Conservation (phyloP, 2,888 invertebrate genomes). For the Drosophila limbata region DNA sequence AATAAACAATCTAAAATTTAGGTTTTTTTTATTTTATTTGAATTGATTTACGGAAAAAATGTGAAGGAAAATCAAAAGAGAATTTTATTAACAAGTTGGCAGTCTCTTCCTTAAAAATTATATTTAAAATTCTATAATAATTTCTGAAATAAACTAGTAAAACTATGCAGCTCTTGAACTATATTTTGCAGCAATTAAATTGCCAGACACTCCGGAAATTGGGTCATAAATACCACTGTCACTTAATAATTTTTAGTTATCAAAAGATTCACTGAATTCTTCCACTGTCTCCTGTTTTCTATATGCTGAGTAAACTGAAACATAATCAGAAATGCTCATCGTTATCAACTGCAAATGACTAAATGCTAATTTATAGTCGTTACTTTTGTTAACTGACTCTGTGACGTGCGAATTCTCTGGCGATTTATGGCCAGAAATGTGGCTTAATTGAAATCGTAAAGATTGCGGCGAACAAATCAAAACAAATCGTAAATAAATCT, state of each 20-base stretch:
- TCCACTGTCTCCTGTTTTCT: not conserved
- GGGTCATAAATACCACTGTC: constrained; percentile 17
- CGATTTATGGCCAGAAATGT: constrained; percentile 54
- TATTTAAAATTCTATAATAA: not conserved
- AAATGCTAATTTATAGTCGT: constrained; percentile 48
- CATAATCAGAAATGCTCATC: constrained; percentile 13
- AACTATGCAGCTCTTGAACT: not conserved
- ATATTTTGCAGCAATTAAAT: constrained; percentile 5
- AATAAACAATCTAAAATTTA: no score
- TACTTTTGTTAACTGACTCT: constrained; percentile 20
- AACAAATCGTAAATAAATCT: constrained; percentile 77
- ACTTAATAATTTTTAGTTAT: not conserved
- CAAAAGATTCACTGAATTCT: not conserved
- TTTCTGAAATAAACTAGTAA: not conserved
- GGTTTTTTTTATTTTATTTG: no score
- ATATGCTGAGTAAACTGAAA: not conserved
- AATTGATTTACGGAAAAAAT: no score
- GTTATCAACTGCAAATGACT: constrained; percentile 32
- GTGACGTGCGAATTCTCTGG: constrained; percentile 25
- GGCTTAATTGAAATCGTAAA: constrained; percentile 64
- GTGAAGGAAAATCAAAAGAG: no score
- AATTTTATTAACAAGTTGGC: no score
- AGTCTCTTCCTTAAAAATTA: not conserved
- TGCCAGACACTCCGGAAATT: constrained; percentile 18
- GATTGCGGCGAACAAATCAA: constrained; percentile 65